Evolutionary conservation across 2,797 vertebrate genomes (phyloP).

Genomic region (Eurystomus glaucurus): DNA sequence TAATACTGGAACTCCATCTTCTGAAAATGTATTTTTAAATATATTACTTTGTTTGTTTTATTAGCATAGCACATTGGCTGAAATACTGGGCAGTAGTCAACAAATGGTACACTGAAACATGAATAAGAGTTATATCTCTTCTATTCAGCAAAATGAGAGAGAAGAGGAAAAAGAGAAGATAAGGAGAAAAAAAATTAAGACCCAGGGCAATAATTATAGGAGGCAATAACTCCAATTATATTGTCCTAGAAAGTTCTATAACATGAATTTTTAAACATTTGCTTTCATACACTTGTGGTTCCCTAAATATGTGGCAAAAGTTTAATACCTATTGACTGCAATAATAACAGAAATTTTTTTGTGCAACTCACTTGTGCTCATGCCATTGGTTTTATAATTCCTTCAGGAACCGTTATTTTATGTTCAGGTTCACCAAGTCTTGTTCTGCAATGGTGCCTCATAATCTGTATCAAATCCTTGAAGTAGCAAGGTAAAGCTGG

Average conservation of each 20-base stretch:
- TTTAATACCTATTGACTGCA: conserved; percentile 34
- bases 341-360: not conserved
- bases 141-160: not conserved
- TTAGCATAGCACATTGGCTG: not conserved
- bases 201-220: conserved; percentile 1
- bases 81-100: not conserved
- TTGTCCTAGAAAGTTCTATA: conserved; percentile 39
- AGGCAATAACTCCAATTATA: conserved; percentile 50
- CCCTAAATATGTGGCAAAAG: conserved; percentile 36
- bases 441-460: not conserved
- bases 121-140: not conserved
- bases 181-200: not conserved
- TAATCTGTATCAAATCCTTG: not conserved
- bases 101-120: not conserved
- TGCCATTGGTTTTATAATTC: conserved; percentile 30
- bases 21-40: not conserved
- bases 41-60: not conserved
- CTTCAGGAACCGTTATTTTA: not conserved
- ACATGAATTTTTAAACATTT: conserved; percentile 66
- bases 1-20: not conserved
- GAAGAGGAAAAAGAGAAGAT: not conserved
- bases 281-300: not conserved
- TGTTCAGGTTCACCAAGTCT: not conserved
- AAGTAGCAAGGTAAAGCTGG: not conserved
- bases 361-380: not conserved